Conservation (phyloP, 1,140 invertebrate genomes). For the Solenopsis invicta region DNA sequence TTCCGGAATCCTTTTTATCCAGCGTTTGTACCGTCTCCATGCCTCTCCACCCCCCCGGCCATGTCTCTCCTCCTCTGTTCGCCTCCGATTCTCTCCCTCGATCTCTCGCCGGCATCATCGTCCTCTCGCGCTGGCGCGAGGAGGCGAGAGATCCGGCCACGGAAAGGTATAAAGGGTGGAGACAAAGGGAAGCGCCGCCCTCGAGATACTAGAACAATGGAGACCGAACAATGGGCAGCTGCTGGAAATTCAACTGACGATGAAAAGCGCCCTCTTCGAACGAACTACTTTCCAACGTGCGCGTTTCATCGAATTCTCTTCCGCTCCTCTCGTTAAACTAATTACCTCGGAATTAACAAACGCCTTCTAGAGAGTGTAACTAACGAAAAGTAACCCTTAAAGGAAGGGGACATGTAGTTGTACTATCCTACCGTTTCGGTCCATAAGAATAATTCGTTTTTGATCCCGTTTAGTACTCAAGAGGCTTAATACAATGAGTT, state of each 20-base stretch:
- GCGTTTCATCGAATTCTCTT: slow-evolving; percentile 59
- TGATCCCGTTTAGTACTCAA: background rate
- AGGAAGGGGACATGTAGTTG: background rate
- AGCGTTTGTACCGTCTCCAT: slow-evolving; percentile 53
- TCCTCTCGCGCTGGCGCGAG: slow-evolving; percentile 79
- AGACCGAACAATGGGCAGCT: slow-evolving; percentile 80
- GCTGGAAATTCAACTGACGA: slow-evolving; percentile 83
- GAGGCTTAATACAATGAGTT: background rate
- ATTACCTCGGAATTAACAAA: slow-evolving; percentile 71
- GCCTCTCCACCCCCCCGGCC: slow-evolving; percentile 15
- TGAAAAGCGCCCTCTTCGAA: slow-evolving; percentile 75
- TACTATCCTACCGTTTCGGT: background rate
- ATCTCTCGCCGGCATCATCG: slow-evolving; percentile 52
- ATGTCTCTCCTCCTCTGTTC: slow-evolving; percentile 49
- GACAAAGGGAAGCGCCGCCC: slow-evolving; percentile 86
- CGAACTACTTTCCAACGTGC: slow-evolving; percentile 73
- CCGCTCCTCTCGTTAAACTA: slow-evolving; percentile 65
- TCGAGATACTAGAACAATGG: slow-evolving; percentile 86
- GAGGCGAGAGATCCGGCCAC: slow-evolving; percentile 82
- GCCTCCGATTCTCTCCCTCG: slow-evolving; percentile 61
- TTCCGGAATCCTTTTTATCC: slow-evolving; percentile 67
- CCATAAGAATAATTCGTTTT: slow-evolving; percentile 3
- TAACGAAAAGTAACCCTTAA: slow-evolving; percentile 50
- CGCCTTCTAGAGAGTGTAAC: slow-evolving; percentile 52
- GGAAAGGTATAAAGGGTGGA: slow-evolving; percentile 86